Base-by-base conservation (phyloP, 1,140 invertebrate species). In the Homalodisca vitripennis region DNA sequence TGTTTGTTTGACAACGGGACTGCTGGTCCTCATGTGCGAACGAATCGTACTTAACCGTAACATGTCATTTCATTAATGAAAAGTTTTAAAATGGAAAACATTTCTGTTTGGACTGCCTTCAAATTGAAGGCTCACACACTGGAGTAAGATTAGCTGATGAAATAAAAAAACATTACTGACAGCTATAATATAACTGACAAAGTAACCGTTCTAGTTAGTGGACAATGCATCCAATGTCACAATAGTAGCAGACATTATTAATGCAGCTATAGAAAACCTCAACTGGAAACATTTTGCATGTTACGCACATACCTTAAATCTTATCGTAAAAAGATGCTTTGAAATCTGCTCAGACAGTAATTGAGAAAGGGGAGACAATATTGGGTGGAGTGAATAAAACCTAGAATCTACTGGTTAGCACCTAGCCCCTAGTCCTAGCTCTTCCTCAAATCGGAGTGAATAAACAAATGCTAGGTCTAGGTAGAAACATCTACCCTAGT, bases 161-260 rank as follows among this genome's bases (percentile, higher is more conserved):
- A 63, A 53, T 75, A 3, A 73, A 60, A 57, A 68, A 53, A n/a
- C 30, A 71, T 74, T 14, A 57, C 70, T 30, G 24, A 67, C 14
- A 72, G 76, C 34, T 78, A 68, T 74, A 55, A 66, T 29, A 48
- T 78, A 32, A 13, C 68, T 51, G 57, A 75, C 47, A 75, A 76
- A 73, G 70, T 78, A 57, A 30, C 72, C 22, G 41, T 76, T 34
- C 69, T 67, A 30, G 63, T 78, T 10, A 73, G 73, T 3, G 71
- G n/a, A 75, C 53, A 75, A 75, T 70, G 73, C 51, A n/a, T 27
- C 72, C n/a, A n/a, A n/a, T n/a, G n/a, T n/a, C n/a, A n/a, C n/a
- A n/a, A n/a, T n/a, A n/a, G n/a, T n/a, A n/a, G n/a, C n/a, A 1
- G 72, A 75, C 34, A 75, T 74, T 24, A 48, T 66, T 48, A 67